Base-by-base conservation (phyloP, 2,888 invertebrate species). In the Timema podura region DNA sequence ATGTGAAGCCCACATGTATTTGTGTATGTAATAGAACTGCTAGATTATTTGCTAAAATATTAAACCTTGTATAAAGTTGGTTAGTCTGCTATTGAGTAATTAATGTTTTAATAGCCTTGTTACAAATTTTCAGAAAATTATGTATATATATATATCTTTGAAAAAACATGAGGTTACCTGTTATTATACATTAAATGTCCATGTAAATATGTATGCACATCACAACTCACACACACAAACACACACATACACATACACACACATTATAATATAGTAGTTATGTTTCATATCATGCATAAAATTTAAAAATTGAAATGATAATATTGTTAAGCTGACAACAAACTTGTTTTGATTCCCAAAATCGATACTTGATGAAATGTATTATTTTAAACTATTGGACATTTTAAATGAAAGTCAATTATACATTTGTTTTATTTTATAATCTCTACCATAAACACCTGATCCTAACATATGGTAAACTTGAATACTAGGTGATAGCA, bases 161-260 rank as follows among this genome's bases (percentile, higher is more conserved):
- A 61, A 61, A 45, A 44, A 44, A 45, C 30, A 30, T 44, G 45
- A 30, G 30, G 61, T 61, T 45, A 61, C 61, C 61, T 61, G 61
- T 61, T 61, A 61, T 16, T 10, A 61, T 30, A 30, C 30, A 61
- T 30, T n/a, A n/a, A n/a, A 61, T 61, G 61, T 61, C 45, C 45
- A 61, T 61, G 61, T 61, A 61, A 61, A 61, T 61, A 61, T 61
- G 61, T 61, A 61, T 61, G 61, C 61, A 61, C 61, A 61, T 61
- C 61, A 61, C 61, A 44, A 10, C 30, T 16, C n/a, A n/a, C n/a
- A n/a, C n/a, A n/a, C n/a, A n/a, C n/a, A n/a, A n/a, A n/a, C n/a
- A n/a, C n/a, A n/a, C n/a, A n/a, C n/a, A n/a, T n/a, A n/a, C n/a
- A n/a, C n/a, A n/a, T n/a, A n/a, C n/a, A n/a, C n/a, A n/a, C n/a